Conservation (phyloP, 2,888 invertebrate genomes). For the Drosophila eohydei region DNA sequence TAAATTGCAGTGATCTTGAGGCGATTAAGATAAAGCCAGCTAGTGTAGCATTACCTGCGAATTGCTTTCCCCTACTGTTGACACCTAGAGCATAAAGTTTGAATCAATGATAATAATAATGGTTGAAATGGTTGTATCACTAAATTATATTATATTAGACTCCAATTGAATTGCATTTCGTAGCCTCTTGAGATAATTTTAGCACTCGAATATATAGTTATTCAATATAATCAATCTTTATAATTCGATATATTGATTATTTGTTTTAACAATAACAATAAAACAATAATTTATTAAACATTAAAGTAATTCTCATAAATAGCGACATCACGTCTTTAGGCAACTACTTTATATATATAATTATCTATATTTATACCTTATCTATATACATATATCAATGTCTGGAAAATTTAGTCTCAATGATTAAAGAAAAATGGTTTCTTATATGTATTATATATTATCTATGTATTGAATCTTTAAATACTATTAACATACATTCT, state of each 20-base stretch:
- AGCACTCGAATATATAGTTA: background rate
- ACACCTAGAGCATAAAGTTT: conserved; percentile 78
- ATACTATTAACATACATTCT: background rate
- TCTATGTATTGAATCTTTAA: conserved; percentile 5
- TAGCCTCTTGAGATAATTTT: background rate
- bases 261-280: conserved; percentile 2
- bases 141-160: background rate
- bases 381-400: background rate
- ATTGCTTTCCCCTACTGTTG: conserved; percentile 88
- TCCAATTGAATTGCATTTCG: background rate
- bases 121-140: conserved; percentile 12
- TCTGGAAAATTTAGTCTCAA: conserved; percentile 4
- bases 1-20: conserved; percentile 86
- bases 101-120: background rate
- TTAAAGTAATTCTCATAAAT: conserved; percentile 7
- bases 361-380: background rate
- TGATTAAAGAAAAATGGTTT: conserved; percentile 3
- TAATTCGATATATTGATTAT: background rate
- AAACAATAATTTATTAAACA: conserved; percentile 11
- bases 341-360: background rate
- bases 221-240: conserved; percentile 1
- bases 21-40: conserved; percentile 88
- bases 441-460: background rate
- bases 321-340: conserved; percentile 5
- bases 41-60: conserved; percentile 91